A percentile compares a stretch with the other conserved stretches of the same genome.
These are phyloP conservation scores for Thelaira solivaga DNA, from an alignment of 2,888 invertebrate species.

Conservation along the genomic window DNA sequence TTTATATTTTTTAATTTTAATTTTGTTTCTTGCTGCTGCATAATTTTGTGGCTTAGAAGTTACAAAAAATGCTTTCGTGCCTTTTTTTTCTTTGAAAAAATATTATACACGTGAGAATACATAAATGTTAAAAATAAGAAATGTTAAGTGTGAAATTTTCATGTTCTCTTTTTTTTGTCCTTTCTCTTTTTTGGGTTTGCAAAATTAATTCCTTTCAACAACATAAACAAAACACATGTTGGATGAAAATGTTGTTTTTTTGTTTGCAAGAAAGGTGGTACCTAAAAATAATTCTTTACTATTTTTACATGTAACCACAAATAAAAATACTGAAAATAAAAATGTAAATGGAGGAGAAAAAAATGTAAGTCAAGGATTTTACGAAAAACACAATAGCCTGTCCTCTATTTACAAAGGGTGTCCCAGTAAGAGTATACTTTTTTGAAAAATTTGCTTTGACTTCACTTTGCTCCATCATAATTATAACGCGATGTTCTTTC, in stretches of 20 bases:
- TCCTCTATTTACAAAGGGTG: too few relatives aligned
- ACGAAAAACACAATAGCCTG: background rate
- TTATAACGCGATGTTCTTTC: too few relatives aligned
- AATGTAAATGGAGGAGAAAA: background rate
- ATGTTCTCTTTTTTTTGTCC: background rate
- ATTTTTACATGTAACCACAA: too few relatives aligned
- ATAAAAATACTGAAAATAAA: background rate
- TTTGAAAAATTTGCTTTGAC: too few relatives aligned
- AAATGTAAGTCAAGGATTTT: constrained; percentile 10
- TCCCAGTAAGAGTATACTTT: too few relatives aligned
- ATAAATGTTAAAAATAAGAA: background rate
- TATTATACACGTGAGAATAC: constrained; percentile 29
- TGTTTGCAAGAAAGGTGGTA: too few relatives aligned
- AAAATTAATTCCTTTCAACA: background rate
- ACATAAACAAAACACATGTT: background rate
- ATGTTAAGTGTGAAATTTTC: constrained; percentile 8
- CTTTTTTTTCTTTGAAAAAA: background rate
- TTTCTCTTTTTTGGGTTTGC: too few relatives aligned
- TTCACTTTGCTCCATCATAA: too few relatives aligned
- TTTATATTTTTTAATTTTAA: too few relatives aligned
- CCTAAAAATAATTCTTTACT: too few relatives aligned
- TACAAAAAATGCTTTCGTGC: background rate
- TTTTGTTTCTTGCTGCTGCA: background rate
- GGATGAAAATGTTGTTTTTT: too few relatives aligned
- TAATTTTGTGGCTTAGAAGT: background rate